Base-by-base conservation (phyloP, 2,888 invertebrate genomes). In the Steinernema hermaphroditum region DNA sequence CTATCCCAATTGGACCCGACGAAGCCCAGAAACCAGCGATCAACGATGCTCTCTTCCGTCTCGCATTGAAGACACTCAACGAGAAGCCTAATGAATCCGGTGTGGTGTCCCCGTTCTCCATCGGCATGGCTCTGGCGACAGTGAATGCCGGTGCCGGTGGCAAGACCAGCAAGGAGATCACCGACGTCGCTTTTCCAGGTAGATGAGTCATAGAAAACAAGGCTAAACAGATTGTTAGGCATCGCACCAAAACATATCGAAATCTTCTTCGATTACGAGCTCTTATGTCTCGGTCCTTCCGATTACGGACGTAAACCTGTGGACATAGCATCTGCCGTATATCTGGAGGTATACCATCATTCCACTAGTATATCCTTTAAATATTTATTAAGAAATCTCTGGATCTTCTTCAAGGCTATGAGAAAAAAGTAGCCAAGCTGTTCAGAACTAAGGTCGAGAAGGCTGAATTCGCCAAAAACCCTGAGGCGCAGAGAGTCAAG, bases 41-140 rank as follows among this genome's bases (percentile, higher is more conserved):
- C 50, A 50, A 22, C 24, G 22, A 50, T 24, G 50, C 50, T 24
- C 50, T 50, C 50, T 50, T 50, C 50, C 50, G 50, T 12, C 22
- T 50, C 22, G 50, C 50, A 4, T 2, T 50, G 22, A 1, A 50
- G 2, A 1, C 24, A 2, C 50, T 50, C 50, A 8, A 50, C 8
- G 50, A 50, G 6, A 50, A 4, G 4, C 22, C 22, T 1, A 1
- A 22, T 19, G 50, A 50, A 12, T 22, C 50, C 1, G 50, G 22
- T 1, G 50, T 50, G 19, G 50, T 50, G 1, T 50, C 50, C 1
- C 50, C 50, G 22, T 50, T 50, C 22, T 50, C 50, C 22, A 8
- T 50, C 22, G 50, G 22, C 19, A 50, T 50, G 50, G 19, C 22
- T 24, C 12, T 50, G 22, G 19, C 50, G 4, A 50, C 50, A 12